These are phyloP conservation scores for Apocrypta bakeri DNA, from an alignment of 1,140 invertebrate genomes.

Conservation along the genomic window DNA sequence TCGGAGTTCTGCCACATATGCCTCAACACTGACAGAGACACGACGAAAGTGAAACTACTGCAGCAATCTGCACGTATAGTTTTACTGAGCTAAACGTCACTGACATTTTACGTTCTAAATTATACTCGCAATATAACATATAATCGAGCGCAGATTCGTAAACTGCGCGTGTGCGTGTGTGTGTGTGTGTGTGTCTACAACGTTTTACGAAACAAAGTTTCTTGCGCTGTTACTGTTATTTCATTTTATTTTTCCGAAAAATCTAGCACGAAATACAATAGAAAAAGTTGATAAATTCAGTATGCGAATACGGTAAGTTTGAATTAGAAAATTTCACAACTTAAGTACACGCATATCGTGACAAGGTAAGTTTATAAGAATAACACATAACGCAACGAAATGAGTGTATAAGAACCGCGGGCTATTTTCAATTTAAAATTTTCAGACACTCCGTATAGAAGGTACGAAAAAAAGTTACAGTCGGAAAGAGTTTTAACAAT, in stretches of 20 bases:
- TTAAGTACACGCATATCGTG: not conserved
- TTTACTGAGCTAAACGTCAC: constrained; percentile 47
- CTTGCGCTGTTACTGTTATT: too few species aligned
- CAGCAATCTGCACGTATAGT: constrained; percentile 28
- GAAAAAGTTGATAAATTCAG: too few species aligned
- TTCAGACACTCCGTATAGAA: not conserved
- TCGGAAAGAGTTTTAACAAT: not conserved
- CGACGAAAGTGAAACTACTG: not conserved
- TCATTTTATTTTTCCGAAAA: too few species aligned
- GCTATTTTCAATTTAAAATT: not conserved
- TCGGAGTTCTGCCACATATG: not conserved
- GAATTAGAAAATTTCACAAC: too few species aligned
- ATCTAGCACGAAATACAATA: too few species aligned
- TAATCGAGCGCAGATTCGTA: not conserved
- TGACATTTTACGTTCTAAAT: constrained; percentile 35
- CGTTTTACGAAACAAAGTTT: too few species aligned
- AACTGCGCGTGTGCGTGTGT: not conserved
- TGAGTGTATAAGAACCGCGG: not conserved
- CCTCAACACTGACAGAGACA: not conserved
- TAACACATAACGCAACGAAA: not conserved
- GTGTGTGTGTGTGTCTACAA: not conserved
- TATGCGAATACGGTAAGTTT: too few species aligned
- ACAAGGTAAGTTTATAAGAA: not conserved
- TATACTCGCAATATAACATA: not conserved
- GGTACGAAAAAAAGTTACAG: not conserved